A percentile compares a stretch with the other conserved stretches of the same genome.
Evolutionary conservation across 2,797 vertebrate genomes (phyloP).

Genomic region (Tachyglossus aculeatus): DNA sequence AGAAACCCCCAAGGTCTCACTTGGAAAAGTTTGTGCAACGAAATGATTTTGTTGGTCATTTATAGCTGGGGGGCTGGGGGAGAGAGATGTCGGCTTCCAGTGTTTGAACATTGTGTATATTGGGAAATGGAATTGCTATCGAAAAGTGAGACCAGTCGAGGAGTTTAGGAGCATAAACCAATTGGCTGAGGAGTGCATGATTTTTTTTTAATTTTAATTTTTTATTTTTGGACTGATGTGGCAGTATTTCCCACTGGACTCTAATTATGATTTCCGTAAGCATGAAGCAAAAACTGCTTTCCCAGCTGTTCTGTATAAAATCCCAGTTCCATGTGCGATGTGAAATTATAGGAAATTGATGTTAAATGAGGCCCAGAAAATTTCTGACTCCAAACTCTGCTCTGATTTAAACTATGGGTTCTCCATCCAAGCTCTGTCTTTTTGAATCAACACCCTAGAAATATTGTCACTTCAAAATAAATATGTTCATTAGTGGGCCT

Average conservation of each 20-base stretch:
- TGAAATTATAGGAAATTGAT: conserved; percentile 10
- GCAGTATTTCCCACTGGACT: conserved; percentile 21
- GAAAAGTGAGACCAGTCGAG: conserved; percentile 19
- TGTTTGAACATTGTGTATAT: background rate
- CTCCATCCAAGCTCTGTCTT: too few species aligned
- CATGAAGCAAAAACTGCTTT: conserved; percentile 6
- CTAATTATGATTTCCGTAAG: conserved; percentile 3
- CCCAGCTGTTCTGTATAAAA: conserved; percentile 25
- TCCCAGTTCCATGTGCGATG: conserved; percentile 12
- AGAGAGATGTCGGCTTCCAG: conserved; percentile 11
- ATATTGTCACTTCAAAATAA: too few species aligned
- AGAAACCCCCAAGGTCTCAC: conserved; percentile 10
- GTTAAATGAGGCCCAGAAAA: conserved; percentile 17
- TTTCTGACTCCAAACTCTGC: conserved; percentile 16
- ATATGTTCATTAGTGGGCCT: too few species aligned
- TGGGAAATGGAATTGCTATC: conserved; percentile 8
- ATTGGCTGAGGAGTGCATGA: too few species aligned
- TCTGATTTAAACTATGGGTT: conserved; percentile 19
- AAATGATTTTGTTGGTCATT: conserved; percentile 13
- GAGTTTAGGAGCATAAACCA: conserved; percentile 26
- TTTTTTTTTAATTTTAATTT: conserved; percentile 32
- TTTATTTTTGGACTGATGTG: too few species aligned
- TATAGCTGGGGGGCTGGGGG: conserved; percentile 23
- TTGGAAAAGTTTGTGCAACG: conserved; percentile 9
- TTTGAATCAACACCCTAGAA: too few species aligned